Evolutionary conservation across 1,140 invertebrate genomes (phyloP).

Genomic region (Brachionus asplanchnoidis): DNA sequence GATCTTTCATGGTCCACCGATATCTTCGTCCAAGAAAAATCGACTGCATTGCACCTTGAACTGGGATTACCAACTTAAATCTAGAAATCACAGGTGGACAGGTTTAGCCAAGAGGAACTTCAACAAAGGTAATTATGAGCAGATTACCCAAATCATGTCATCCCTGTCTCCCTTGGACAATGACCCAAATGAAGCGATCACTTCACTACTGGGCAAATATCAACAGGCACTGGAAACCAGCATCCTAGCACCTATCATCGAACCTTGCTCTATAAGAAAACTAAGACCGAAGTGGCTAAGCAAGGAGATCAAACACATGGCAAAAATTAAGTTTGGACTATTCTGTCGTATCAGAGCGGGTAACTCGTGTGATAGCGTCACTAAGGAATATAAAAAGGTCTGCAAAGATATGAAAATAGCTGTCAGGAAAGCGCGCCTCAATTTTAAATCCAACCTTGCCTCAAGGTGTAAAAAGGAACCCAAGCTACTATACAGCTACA

Average conservation of each 20-base stretch:
- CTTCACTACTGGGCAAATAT: background rate
- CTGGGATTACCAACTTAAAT: background rate
- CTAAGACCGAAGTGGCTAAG: background rate
- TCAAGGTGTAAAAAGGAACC: background rate
- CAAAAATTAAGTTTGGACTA: background rate
- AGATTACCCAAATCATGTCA: background rate
- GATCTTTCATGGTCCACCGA: background rate
- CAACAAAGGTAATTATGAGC: background rate
- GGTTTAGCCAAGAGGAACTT: background rate
- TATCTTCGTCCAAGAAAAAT: background rate
- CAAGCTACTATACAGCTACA: background rate
- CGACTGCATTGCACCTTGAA: background rate
- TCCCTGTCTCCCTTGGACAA: background rate
- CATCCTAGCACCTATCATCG: background rate
- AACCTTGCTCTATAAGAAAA: background rate
- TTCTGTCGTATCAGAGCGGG: background rate
- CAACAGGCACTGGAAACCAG: too few species aligned
- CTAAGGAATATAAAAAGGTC: background rate
- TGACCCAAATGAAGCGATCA: background rate
- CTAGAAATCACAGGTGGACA: background rate
- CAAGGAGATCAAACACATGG: background rate
- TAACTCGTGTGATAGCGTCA: background rate
- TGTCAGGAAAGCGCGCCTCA: background rate
- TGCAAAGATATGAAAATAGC: background rate
- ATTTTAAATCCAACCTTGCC: background rate